Evolutionary conservation across 2,113 vertebrate genomes (phyloP).

Genomic region (Coryphaenoides rupestris): DNA sequence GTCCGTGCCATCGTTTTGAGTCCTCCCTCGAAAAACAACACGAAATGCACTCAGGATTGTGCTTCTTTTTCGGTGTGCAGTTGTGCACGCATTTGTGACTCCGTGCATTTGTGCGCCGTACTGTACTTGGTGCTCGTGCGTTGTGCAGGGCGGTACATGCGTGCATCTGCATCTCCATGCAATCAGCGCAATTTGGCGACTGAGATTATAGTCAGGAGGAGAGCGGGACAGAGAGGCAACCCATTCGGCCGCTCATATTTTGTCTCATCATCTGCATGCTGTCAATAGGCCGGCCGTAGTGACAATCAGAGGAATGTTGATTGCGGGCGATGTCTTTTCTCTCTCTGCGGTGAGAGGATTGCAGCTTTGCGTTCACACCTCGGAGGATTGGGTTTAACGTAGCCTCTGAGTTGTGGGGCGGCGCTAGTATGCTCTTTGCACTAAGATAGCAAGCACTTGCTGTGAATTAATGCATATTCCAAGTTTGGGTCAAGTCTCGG

Average conservation of each 20-base stretch:
- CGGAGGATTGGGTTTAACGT: too few relatives aligned
- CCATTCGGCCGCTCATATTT: neutral
- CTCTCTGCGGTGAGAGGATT: too few relatives aligned
- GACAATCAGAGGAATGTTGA: conserved; percentile 43
- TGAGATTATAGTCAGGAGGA: neutral
- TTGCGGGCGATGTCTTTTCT: conserved; percentile 8
- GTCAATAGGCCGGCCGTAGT: conserved; percentile 7
- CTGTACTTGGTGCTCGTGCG: too few relatives aligned
- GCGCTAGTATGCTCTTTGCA: too few relatives aligned
- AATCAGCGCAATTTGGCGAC: neutral
- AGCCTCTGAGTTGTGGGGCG: too few relatives aligned
- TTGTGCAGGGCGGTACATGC: conserved; percentile 5
- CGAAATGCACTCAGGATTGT: conserved; percentile 25
- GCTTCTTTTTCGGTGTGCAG: too few relatives aligned
- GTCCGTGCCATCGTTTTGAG: conserved; percentile 49
- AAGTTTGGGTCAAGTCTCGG: too few relatives aligned
- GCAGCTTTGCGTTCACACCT: too few relatives aligned
- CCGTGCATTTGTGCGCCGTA: conserved; percentile 24
- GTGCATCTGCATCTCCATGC: conserved; percentile 1
- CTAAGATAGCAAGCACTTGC: too few relatives aligned
- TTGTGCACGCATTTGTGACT: conserved; percentile 23
- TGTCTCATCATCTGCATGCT: conserved; percentile 1
- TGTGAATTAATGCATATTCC: too few relatives aligned
- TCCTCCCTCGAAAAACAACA: conserved; percentile 45
- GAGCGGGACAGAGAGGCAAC: neutral